phyloP scores from a whole-genome alignment of 2,888 invertebrate species.

The Perizoma flavofasciatum region DNA sequence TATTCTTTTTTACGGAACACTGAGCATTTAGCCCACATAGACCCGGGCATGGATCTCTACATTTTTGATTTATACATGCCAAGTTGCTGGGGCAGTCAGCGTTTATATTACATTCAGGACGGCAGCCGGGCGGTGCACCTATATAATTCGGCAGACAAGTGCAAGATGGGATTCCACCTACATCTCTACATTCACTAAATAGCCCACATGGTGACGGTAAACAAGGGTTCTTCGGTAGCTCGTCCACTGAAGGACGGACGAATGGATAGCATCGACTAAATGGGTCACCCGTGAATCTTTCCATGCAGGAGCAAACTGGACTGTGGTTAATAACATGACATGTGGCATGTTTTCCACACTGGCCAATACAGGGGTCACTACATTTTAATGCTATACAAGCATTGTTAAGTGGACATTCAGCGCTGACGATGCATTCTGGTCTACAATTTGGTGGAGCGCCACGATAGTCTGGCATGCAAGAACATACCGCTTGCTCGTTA shows the following conservation, averaged over 20 bases:
- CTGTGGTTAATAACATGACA: constrained; percentile 89
- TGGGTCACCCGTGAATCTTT: constrained; percentile 86
- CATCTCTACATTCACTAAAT: constrained; percentile 86
- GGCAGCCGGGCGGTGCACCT: constrained; percentile 88
- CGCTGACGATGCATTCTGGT: constrained; percentile 88
- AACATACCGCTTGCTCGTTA: constrained; percentile 88
- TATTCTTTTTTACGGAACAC: constrained; percentile 88
- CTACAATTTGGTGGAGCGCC: constrained; percentile 88
- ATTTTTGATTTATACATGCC: constrained; percentile 90
- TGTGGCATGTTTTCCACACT: constrained; percentile 88
- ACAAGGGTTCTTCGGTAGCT: constrained; percentile 79
- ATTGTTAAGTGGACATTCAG: constrained; percentile 87
- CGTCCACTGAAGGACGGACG: constrained; percentile 47
- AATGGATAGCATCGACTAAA: constrained; percentile 83
- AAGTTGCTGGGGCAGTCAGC: constrained; percentile 89
- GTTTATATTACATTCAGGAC: constrained; percentile 88
- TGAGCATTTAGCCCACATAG: constrained; percentile 87
- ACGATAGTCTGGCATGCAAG: constrained; percentile 86
- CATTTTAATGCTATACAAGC: constrained; percentile 89
- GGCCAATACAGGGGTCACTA: constrained; percentile 87
- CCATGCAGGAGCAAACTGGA: constrained; percentile 87
- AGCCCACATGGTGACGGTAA: constrained; percentile 87
- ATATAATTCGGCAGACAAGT: constrained; percentile 86
- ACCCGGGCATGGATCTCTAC: constrained; percentile 92
- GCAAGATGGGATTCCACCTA: constrained; percentile 85